These are phyloP conservation scores for Cephus spinipes DNA, from an alignment of 2,888 invertebrate species.

Conservation along the genomic window DNA sequence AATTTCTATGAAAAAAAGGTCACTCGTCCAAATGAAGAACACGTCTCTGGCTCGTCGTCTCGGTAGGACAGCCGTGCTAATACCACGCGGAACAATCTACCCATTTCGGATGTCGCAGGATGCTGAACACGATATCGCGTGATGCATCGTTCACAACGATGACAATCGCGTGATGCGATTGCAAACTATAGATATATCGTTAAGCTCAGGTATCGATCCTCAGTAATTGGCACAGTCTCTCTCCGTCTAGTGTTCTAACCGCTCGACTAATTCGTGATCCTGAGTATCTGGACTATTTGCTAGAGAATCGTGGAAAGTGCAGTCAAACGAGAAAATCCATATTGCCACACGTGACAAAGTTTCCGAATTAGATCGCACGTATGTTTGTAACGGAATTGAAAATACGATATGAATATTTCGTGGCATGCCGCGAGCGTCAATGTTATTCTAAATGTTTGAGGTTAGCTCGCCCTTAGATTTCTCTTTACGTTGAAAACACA, in stretches of 20 bases:
- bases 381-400: neutral
- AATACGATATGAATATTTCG: neutral
- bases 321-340: neutral
- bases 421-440: neutral
- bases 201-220: neutral
- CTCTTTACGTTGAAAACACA: slow-evolving; percentile 33
- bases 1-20: neutral
- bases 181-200: neutral
- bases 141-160: neutral
- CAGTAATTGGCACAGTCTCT: neutral
- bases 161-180: neutral
- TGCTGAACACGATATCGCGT: neutral
- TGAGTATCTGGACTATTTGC: slow-evolving; percentile 13
- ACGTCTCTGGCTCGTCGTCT: neutral
- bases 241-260: neutral
- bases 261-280: neutral
- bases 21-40: neutral
- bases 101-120: neutral
- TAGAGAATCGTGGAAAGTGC: slow-evolving; percentile 29
- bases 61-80: neutral
- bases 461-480: neutral
- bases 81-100: neutral
- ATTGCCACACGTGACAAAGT: neutral
- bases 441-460: neutral
- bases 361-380: neutral